These are phyloP conservation scores for Bombus polaris DNA, from an alignment of 1,140 invertebrate species.

Conservation along the genomic window DNA sequence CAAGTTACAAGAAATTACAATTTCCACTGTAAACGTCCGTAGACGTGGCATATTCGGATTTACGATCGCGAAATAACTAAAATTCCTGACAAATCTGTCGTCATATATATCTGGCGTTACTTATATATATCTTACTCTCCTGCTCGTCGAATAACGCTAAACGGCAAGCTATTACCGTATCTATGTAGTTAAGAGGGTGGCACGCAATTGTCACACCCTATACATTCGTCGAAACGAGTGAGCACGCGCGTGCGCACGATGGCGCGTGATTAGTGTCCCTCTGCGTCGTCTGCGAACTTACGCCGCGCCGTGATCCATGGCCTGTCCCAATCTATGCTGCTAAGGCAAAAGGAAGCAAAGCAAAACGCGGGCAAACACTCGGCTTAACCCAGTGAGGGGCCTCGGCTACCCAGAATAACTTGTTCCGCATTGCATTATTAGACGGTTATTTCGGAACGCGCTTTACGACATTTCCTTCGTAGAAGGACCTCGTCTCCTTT, in stretches of 20 bases:
- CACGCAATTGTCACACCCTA: constrained; percentile 31
- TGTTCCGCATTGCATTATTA: constrained; percentile 81
- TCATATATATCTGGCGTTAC: too few relatives aligned
- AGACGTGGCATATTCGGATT: too few relatives aligned
- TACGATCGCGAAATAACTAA: too few relatives aligned
- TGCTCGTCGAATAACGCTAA: too few relatives aligned
- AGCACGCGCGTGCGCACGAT: not conserved
- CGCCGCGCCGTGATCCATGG: constrained; percentile 68
- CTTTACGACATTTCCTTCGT: constrained; percentile 49
- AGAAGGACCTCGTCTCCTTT: constrained; percentile 54
- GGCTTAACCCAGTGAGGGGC: constrained; percentile 77
- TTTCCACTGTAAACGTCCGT: too few relatives aligned
- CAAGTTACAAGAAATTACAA: too few relatives aligned
- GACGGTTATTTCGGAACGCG: constrained; percentile 76
- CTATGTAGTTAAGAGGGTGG: not conserved
- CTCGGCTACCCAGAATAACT: constrained; percentile 79
- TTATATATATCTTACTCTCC: too few relatives aligned
- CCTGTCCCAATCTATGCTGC: constrained; percentile 69
- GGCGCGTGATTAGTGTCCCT: constrained; percentile 45
- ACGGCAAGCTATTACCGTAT: not conserved
- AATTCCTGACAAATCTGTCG: too few relatives aligned
- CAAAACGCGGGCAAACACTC: constrained; percentile 74
- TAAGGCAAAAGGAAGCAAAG: constrained; percentile 72
- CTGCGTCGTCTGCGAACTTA: constrained; percentile 61
- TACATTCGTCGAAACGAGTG: constrained; percentile 31